phyloP scores from a whole-genome alignment of 2,797 vertebrate genomes.

The Molothrus aeneus region DNA sequence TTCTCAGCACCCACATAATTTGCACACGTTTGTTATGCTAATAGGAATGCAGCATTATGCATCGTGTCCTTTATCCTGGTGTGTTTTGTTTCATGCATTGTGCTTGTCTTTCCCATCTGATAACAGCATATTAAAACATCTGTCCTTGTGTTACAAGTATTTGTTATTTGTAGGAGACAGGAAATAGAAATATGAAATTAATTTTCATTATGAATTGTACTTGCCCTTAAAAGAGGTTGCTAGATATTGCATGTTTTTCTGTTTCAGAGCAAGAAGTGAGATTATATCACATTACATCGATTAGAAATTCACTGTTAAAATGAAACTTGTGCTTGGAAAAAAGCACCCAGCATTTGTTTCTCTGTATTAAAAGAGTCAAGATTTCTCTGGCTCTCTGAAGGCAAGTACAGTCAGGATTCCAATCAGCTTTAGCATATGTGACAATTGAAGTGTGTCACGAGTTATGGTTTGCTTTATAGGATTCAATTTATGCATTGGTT shows the following conservation, averaged over 20 bases:
- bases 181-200: constrained; percentile 58
- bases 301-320: constrained; percentile 64
- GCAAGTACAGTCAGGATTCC: constrained; percentile 49
- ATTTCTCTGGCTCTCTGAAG: constrained; percentile 29
- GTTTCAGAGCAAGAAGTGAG: constrained; percentile 48
- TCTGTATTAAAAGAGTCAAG: not conserved
- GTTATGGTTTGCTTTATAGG: not conserved
- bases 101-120: constrained; percentile 44
- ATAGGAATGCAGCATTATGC: not conserved
- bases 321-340: constrained; percentile 3
- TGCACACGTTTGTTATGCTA: constrained; percentile 20
- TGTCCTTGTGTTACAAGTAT: constrained; percentile 44
- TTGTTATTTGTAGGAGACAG: constrained; percentile 56
- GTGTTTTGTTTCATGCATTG: constrained; percentile 27
- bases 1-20: not conserved
- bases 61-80: not conserved
- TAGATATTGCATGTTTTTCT: constrained; percentile 53
- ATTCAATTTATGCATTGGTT: not conserved
- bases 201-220: constrained; percentile 57
- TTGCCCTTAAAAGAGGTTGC: constrained; percentile 53
- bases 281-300: constrained; percentile 55
- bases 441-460: not conserved
- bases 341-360: not conserved
- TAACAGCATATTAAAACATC: constrained; percentile 36
- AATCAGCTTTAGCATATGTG: constrained; percentile 13